Base-by-base conservation (phyloP, 2,888 invertebrate species). In the Drosophila pseudotalamancana region DNA sequence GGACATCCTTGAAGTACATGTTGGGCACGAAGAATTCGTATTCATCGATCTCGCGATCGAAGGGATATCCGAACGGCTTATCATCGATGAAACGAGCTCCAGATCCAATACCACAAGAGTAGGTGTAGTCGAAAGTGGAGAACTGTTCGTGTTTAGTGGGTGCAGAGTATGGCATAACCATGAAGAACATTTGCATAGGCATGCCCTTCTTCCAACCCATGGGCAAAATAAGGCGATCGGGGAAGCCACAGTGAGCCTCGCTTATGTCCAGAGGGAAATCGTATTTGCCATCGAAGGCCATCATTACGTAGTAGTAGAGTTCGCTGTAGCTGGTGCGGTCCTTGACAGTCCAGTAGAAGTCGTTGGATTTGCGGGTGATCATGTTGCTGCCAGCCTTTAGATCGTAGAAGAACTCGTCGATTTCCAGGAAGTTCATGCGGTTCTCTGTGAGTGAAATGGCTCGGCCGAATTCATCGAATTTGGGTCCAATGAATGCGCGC, bases 51-150 rank as follows among this genome's bases (percentile, higher is more conserved):
- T 92, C 92, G 75, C 95, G 94, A 88, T 96, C 95, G 88, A 96
- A 93, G 71, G 96, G 96, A 92, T 94, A 96, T 42, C 95, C 95
- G 80, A 94, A 92, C 39, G 95, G 93, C 90, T 93, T 92, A 72
- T 92, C 92, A 89, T 95, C 95, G 39, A 94, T 90, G 63, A 88
- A 79, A 60, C 91, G 86, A 92, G 93, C 88, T 87, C 92, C 93
- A 87, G 92, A 92, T 68, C 93, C 93, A 69, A 93, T 91, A 74
- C 92, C 93, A 71, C 93, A 93, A 50, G 92, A 92, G 88, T 92
- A 92, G 14, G 89, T 65, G 25, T 92, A 75, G 72, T 93, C 92
- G 60, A 91, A 93, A 59, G 92, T 91, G 59, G 91, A 91, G 76
- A 91, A 76, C 88, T 89, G 55, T 91, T 91, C 80, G 39, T 77